These are phyloP conservation scores for Sinocyclocheilus anophthalmus DNA, from an alignment of 2,113 vertebrate species.

Conservation along the genomic window DNA sequence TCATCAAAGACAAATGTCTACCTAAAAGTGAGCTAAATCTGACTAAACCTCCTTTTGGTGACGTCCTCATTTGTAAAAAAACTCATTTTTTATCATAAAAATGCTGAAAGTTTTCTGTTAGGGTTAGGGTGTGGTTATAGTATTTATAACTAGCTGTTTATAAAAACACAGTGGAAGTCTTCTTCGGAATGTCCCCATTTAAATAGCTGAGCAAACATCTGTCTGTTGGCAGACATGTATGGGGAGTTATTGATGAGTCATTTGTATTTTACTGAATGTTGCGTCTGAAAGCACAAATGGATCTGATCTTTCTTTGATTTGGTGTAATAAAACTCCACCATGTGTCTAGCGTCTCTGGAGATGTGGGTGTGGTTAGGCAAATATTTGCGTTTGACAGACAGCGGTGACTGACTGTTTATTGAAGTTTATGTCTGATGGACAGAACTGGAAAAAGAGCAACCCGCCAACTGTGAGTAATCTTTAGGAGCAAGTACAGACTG, in stretches of 20 bases:
- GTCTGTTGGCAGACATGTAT: background rate
- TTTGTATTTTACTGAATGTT: slow-evolving; percentile 22
- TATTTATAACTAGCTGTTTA: background rate
- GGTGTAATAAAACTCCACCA: slow-evolving; percentile 16
- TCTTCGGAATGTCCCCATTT: background rate
- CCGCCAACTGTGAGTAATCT: slow-evolving; percentile 49
- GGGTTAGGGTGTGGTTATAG: background rate
- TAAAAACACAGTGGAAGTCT: background rate
- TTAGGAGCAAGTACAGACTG: background rate
- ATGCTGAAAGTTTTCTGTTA: no score
- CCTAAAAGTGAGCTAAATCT: no score
- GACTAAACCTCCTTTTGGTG: no score
- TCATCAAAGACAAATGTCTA: no score
- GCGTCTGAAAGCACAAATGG: slow-evolving; percentile 1
- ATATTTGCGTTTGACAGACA: slow-evolving; percentile 46
- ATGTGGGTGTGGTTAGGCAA: slow-evolving; percentile 26
- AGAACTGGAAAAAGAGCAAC: slow-evolving; percentile 50
- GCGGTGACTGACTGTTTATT: slow-evolving; percentile 35
- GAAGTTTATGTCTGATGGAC: slow-evolving; percentile 47
- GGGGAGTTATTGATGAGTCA: background rate
- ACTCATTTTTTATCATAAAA: no score
- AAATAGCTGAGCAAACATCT: background rate
- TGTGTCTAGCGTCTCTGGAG: background rate
- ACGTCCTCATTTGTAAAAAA: no score
- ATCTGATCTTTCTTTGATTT: slow-evolving; percentile 25